Evolutionary conservation across 2,113 vertebrate genomes (phyloP).

Genomic region (Delphinus delphis): DNA sequence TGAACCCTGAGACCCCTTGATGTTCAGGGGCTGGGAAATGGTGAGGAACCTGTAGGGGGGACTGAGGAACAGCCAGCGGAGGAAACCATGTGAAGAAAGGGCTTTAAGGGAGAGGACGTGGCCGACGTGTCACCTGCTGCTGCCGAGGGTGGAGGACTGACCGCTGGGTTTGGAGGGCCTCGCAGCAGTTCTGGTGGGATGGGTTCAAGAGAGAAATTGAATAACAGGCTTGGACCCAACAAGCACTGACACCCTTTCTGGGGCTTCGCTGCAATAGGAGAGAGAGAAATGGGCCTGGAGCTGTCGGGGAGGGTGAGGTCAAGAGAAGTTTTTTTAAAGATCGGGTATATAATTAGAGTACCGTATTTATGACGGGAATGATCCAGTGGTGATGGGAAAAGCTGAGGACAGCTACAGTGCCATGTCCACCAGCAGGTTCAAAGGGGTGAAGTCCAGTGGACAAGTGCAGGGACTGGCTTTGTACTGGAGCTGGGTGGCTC

Average conservation of each 20-base stretch:
- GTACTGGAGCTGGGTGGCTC: rapidly evolving
- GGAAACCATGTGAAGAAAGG: not conserved
- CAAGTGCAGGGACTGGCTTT: too few relatives aligned
- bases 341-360: not conserved
- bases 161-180: not conserved
- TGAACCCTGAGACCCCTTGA: not conserved
- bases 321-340: not conserved
- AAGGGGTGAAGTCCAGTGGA: not conserved
- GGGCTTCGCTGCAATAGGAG: not conserved
- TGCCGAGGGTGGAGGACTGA: not conserved
- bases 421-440: not conserved
- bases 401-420: not conserved
- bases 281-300: not conserved
- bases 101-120: rapidly evolving
- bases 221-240: too few relatives aligned
- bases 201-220: not conserved
- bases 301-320: not conserved
- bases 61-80: not conserved
- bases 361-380: not conserved
- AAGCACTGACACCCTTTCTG: not conserved
- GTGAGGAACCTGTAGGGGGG: not conserved
- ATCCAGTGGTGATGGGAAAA: not conserved
- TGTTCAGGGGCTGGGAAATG: not conserved
- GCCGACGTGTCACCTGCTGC: not conserved
- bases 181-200: not conserved